Evolutionary conservation across 2,888 invertebrate genomes (phyloP).

Genomic region (Panopea generosa): DNA sequence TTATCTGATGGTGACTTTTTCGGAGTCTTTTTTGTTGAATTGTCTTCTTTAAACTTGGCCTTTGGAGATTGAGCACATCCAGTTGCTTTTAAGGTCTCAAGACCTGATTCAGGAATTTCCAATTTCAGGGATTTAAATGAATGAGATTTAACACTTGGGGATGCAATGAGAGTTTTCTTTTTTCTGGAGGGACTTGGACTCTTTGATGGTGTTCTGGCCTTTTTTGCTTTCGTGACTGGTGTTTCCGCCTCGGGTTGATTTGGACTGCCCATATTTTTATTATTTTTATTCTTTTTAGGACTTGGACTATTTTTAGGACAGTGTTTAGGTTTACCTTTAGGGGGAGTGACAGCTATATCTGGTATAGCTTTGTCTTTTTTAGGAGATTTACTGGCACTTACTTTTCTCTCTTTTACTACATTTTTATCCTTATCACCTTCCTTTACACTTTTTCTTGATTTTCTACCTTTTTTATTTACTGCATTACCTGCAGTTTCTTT

Average conservation of each 20-base stretch:
- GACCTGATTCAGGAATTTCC: neutral
- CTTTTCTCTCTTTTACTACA: neutral
- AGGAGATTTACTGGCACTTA: neutral
- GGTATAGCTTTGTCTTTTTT: neutral
- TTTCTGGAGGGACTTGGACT: conserved; percentile 38
- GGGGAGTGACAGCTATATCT: conserved; percentile 9
- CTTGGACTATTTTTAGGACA: conserved; percentile 3
- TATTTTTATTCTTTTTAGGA: neutral
- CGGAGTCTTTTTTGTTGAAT: conserved; percentile 48
- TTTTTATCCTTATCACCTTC: neutral
- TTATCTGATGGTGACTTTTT: conserved; percentile 32
- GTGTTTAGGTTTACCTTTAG: conserved; percentile 10
- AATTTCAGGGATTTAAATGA: neutral
- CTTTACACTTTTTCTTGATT: neutral
- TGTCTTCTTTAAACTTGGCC: conserved; percentile 56
- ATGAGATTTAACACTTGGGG: neutral
- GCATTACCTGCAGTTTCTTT: neutral
- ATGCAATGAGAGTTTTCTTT: neutral
- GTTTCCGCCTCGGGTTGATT: neutral
- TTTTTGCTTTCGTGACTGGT: conserved; percentile 2
- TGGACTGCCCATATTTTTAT: neutral
- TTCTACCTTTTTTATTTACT: neutral
- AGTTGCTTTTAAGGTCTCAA: conserved; percentile 1
- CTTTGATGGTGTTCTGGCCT: conserved; percentile 23
- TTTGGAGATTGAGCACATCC: conserved; percentile 57